phyloP scores from a whole-genome alignment of 2,888 invertebrate species.

The Lucinisca nassula region DNA sequence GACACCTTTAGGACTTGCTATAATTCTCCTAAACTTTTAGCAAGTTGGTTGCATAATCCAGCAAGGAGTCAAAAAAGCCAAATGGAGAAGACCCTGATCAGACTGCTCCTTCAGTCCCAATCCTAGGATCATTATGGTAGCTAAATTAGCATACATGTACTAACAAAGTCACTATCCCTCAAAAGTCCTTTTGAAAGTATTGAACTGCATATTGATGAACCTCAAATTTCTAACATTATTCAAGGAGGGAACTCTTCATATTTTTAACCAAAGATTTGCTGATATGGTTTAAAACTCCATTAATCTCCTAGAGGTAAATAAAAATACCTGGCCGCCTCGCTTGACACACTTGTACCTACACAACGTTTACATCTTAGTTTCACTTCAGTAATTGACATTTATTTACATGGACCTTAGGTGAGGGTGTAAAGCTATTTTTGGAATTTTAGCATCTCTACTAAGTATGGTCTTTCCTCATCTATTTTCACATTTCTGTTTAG shows the following conservation, averaged over 20 bases:
- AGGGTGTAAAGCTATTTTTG: neutral
- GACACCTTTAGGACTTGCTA: too few species aligned
- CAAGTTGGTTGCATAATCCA: too few species aligned
- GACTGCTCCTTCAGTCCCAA: too few species aligned
- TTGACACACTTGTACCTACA: neutral
- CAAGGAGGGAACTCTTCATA: neutral
- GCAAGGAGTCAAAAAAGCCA: too few species aligned
- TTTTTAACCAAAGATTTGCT: neutral
- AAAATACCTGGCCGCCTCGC: neutral
- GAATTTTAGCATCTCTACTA: neutral
- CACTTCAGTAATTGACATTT: neutral
- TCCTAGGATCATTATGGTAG: too few species aligned
- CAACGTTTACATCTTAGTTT: neutral
- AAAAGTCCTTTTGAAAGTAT: too few species aligned
- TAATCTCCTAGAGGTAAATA: neutral
- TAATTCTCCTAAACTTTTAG: too few species aligned
- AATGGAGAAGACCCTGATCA: too few species aligned
- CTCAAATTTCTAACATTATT: neutral
- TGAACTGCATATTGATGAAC: too few species aligned
- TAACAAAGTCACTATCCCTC: too few species aligned
- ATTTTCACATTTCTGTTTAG: neutral
- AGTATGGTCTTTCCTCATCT: constrained; percentile 1
- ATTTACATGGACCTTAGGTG: neutral
- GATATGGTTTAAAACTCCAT: neutral
- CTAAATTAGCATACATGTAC: too few species aligned